Percentiles rank a stretch among this genome's conserved stretches.
Evolutionary conservation across 2,113 vertebrate species (phyloP).

Genomic region (Coturnix japonica): DNA sequence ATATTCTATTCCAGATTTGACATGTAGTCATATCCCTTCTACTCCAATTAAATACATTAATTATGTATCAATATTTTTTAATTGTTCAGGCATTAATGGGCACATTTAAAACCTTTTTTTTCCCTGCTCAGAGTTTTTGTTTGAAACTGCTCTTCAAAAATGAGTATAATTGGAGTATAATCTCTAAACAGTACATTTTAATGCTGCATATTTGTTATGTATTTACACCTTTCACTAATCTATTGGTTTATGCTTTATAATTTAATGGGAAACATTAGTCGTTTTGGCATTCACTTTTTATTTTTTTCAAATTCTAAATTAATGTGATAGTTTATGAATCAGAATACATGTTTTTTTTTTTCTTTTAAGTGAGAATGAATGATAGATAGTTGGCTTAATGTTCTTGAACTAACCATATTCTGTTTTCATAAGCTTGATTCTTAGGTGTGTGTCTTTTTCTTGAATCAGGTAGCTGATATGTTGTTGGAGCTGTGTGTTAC

Average conservation of each 20-base stretch:
- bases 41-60: neutral
- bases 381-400: neutral
- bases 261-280: neutral
- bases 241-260: neutral
- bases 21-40: neutral
- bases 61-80: neutral
- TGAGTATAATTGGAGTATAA: neutral
- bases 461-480: slow-evolving; percentile 93
- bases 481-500: slow-evolving; percentile 95
- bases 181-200: neutral
- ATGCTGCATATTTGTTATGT: neutral
- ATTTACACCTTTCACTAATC: neutral
- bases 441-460: neutral
- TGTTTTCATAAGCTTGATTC: neutral
- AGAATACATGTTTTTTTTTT: neutral
- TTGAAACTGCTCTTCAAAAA: neutral
- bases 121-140: neutral
- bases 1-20: neutral
- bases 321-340: neutral
- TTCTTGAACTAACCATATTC: neutral
- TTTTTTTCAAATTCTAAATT: neutral
- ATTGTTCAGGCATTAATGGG: neutral
- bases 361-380: neutral
- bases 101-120: neutral
- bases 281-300: neutral